Base-by-base conservation (phyloP, 2,888 invertebrate species). In the Tachystola acroxantha region DNA sequence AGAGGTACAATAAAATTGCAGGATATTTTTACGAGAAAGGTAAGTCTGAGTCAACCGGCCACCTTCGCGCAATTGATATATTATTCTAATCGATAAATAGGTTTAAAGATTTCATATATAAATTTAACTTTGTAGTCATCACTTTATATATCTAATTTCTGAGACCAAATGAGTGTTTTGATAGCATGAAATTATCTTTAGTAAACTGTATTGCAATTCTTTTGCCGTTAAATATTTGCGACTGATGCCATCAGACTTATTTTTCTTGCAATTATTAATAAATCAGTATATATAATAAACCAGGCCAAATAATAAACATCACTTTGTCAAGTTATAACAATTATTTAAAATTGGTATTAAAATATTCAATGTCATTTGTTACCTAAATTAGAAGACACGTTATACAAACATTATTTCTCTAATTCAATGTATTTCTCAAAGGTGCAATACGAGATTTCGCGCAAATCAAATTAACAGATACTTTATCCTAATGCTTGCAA, bases 391-490 rank as follows among this genome's bases (percentile, higher is more conserved):
- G 4, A 19, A 3, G 19, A 5, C 6, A 19, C 6, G 10, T 27
- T 27, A 11, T 10, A 27, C 3, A 5, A 7, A 27, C 27, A 10
- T 9, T 4, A 5, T 13, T 2, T 2, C 2, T 13, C 3, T 6
- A 2, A 7, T 28, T 43, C 3, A 39, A 11, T 4, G 10, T n/a
- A 5, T 34, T 32, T 7, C 16, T 11, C 1, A 25, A 9, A 4
- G 39, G 42, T 7, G 26, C 28, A n/a, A 46, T 36, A 10, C 39
- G 19, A 1, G 43, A 41, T 10, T 43, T 43, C 0, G 46, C 43
- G 10, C 41, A 43, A 7, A 43, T 26, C 9, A 28, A 12, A 1
- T 35, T 5, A 7, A 36, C n/a, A n/a, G n/a, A n/a, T n/a, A n/a
- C n/a, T n/a, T n/a, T n/a, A n/a, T n/a, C n/a, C n/a, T n/a, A n/a